Percentiles rank a stretch among this genome's conserved stretches.
These are phyloP conservation scores for Patiria pectinifera DNA, from an alignment of 53 echinoderm and acorn worm genomes.

Conservation along the genomic window DNA sequence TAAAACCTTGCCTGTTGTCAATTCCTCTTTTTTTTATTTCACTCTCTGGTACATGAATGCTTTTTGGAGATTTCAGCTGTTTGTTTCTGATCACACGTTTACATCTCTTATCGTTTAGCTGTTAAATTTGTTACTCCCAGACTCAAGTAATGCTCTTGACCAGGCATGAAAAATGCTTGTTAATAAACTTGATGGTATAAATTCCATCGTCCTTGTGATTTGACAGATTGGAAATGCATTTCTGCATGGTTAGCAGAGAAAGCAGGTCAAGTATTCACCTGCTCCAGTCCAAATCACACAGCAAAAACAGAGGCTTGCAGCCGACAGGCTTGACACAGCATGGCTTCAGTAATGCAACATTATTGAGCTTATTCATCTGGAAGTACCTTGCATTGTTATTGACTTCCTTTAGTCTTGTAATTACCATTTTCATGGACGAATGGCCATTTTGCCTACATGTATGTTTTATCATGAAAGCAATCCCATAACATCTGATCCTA, in stretches of 20 bases:
- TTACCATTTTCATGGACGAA: not conserved
- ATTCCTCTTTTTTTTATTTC: too few relatives aligned
- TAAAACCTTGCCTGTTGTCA: not conserved
- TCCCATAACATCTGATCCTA: too few relatives aligned
- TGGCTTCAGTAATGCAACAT: not conserved
- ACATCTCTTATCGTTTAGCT: too few relatives aligned
- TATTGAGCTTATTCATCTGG: not conserved
- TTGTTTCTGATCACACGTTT: too few relatives aligned
- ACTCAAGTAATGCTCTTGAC: too few relatives aligned
- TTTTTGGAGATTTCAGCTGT: too few relatives aligned
- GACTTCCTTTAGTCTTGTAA: not conserved
- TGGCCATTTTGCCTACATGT: not conserved
- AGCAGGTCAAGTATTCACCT: not conserved
- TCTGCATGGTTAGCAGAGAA: not conserved
- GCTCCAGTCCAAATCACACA: too few relatives aligned
- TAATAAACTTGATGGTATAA: not conserved
- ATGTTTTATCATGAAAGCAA: not conserved
- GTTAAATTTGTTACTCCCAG: too few relatives aligned
- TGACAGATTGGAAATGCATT: not conserved
- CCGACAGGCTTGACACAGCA: not conserved
- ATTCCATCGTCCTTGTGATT: not conserved
- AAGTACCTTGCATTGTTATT: not conserved
- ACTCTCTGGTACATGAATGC: too few relatives aligned
- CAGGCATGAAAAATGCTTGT: not conserved
- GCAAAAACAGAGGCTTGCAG: too few relatives aligned